Percentiles rank a stretch among this genome's conserved stretches.
These are phyloP conservation scores for Bryconaethiops microstoma DNA, from an alignment of 2,797 vertebrate species.

Conservation along the genomic window DNA sequence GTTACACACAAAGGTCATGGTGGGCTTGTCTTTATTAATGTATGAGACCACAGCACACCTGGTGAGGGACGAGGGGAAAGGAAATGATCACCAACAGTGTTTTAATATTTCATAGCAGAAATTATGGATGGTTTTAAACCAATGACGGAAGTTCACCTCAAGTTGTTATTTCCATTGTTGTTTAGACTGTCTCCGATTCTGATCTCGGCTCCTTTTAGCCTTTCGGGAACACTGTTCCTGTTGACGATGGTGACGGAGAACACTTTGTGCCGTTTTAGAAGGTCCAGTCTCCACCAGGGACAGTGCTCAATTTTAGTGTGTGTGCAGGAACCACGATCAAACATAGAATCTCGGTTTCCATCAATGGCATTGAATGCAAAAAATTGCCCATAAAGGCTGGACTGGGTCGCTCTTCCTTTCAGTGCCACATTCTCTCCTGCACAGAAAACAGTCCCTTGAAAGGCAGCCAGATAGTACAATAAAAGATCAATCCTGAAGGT, in stretches of 20 bases:
- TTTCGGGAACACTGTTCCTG: constrained; percentile 43
- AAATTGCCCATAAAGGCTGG: background rate
- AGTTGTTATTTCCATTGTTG: constrained; percentile 44
- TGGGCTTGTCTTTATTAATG: background rate
- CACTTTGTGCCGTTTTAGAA: constrained; percentile 58
- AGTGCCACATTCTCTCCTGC: constrained; percentile 47
- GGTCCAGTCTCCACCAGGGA: constrained; percentile 73
- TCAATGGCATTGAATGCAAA: constrained; percentile 60
- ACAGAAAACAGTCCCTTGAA: background rate
- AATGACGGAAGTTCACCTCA: constrained; percentile 36
- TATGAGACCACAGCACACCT: constrained; percentile 44
- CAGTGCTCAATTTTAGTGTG: background rate
- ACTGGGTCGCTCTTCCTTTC: constrained; percentile 47
- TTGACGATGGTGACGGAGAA: constrained; percentile 62
- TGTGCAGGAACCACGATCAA: constrained; percentile 37
- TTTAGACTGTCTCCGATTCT: constrained; percentile 57
- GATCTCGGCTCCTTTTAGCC: constrained; percentile 56
- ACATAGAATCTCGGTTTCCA: constrained; percentile 51
- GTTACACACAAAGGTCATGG: constrained; percentile 36
- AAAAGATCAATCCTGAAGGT: too few relatives aligned
- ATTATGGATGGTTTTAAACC: too few relatives aligned
- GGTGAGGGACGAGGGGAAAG: background rate
- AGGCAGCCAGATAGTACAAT: too few relatives aligned
- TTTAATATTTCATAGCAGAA: too few relatives aligned
- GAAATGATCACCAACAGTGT: background rate